These are phyloP conservation scores for Sula dactylatra DNA, from an alignment of 2,113 vertebrate genomes.

Conservation along the genomic window DNA sequence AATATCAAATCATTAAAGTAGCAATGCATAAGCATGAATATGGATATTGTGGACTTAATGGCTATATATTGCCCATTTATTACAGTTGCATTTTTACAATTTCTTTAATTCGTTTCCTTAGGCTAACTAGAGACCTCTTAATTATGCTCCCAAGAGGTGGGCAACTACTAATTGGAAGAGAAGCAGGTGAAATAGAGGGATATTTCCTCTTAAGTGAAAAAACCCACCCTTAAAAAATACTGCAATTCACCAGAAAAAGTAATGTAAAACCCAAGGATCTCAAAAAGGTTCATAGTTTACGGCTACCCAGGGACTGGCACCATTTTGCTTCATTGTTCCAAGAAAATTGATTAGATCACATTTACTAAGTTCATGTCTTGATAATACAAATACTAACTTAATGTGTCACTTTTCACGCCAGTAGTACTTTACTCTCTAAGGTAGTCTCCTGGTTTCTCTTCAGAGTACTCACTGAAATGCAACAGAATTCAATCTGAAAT, in stretches of 20 bases:
- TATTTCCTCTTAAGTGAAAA: conserved; percentile 41
- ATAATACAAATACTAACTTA: neutral
- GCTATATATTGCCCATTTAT: conserved; percentile 47
- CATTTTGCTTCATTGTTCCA: neutral
- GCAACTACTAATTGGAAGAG: conserved; percentile 70
- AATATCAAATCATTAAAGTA: conserved; percentile 22
- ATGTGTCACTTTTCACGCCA: neutral
- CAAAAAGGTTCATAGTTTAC: neutral
- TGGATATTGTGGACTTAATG: conserved; percentile 56
- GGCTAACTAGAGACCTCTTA: conserved; percentile 71
- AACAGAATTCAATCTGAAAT: neutral
- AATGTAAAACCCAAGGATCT: neutral
- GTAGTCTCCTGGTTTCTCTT: neutral
- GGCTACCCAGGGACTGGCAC: neutral
- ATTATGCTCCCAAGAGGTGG: conserved; percentile 70
- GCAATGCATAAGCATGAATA: conserved; percentile 29
- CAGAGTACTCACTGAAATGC: neutral
- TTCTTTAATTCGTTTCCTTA: conserved; percentile 71
- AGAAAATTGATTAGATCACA: neutral
- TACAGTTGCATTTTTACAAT: conserved; percentile 64
- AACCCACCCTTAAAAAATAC: neutral
- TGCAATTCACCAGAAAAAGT: conserved; percentile 22
- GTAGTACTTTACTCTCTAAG: neutral
- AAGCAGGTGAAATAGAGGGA: conserved; percentile 72
- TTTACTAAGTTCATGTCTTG: neutral